These are phyloP conservation scores for Aporophyla lueneburgensis DNA, from an alignment of 2,888 invertebrate species.

Conservation along the genomic window DNA sequence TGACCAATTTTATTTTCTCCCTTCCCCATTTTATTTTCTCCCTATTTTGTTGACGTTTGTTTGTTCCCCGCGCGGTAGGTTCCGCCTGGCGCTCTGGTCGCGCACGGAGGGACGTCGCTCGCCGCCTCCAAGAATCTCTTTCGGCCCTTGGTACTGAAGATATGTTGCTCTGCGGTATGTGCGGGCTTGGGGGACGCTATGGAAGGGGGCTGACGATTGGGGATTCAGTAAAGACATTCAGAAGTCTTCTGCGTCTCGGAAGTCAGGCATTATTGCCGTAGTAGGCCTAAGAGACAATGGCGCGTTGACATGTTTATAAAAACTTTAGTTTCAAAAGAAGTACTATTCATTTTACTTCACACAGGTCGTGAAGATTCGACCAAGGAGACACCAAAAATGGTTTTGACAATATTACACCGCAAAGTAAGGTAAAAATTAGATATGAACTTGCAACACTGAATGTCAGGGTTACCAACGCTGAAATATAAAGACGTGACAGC, in stretches of 20 bases:
- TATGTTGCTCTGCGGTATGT: slow-evolving; percentile 71
- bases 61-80: slow-evolving; percentile 77
- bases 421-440: neutral
- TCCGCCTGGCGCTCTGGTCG: slow-evolving; percentile 84
- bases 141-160: slow-evolving; percentile 89
- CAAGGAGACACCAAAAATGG: neutral
- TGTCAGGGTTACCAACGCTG: neutral
- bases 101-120: slow-evolving; percentile 81
- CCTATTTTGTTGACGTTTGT: slow-evolving; percentile 65
- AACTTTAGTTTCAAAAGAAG: neutral
- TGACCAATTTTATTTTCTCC: slow-evolving; percentile 35
- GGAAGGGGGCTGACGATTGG: slow-evolving; percentile 48
- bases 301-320: neutral
- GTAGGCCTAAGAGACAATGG: neutral
- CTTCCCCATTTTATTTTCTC: slow-evolving; percentile 44
- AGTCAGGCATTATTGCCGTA: neutral
- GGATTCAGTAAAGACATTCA: neutral
- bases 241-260: neutral
- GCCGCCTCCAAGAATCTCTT: slow-evolving; percentile 88
- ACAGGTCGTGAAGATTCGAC: too few relatives aligned
- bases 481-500: neutral
- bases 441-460: neutral
- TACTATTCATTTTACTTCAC: neutral
- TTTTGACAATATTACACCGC: neutral
- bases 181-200: slow-evolving; percentile 30